Evolutionary conservation across 2,113 vertebrate genomes (phyloP).

Genomic region (Poeciliopsis retropinna): DNA sequence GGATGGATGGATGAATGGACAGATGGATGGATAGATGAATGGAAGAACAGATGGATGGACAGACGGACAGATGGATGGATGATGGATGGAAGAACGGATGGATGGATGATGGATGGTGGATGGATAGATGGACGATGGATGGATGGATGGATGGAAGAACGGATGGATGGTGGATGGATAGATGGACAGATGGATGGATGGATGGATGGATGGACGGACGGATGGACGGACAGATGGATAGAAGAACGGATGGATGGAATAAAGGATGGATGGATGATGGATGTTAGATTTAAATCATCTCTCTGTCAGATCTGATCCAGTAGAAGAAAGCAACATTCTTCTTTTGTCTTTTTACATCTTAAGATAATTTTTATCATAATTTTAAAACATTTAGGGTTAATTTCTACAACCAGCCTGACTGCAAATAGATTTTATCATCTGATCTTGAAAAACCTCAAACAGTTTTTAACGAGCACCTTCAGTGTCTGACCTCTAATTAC

Average conservation of each 20-base stretch:
- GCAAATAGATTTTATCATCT: constrained; percentile 4
- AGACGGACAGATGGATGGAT: too few species aligned
- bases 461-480: constrained; percentile 10
- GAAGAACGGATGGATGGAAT: neutral
- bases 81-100: too few species aligned
- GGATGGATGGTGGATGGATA: too few species aligned
- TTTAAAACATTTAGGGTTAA: neutral
- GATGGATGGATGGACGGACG: neutral
- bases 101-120: too few species aligned
- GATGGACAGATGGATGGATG: too few species aligned
- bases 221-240: neutral
- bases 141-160: too few species aligned
- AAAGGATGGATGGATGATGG: neutral
- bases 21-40: too few species aligned
- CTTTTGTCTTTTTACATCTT: neutral
- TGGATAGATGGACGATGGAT: too few species aligned
- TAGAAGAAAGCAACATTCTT: neutral
- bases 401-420: neutral
- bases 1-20: too few species aligned
- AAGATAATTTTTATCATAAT: neutral
- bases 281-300: neutral
- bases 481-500: constrained; percentile 38
- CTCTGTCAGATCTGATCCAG: neutral
- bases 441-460: constrained; percentile 2
- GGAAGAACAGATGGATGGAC: too few species aligned